Conservation (phyloP, 2,797 vertebrate genomes). For the Alcedo atthis region DNA sequence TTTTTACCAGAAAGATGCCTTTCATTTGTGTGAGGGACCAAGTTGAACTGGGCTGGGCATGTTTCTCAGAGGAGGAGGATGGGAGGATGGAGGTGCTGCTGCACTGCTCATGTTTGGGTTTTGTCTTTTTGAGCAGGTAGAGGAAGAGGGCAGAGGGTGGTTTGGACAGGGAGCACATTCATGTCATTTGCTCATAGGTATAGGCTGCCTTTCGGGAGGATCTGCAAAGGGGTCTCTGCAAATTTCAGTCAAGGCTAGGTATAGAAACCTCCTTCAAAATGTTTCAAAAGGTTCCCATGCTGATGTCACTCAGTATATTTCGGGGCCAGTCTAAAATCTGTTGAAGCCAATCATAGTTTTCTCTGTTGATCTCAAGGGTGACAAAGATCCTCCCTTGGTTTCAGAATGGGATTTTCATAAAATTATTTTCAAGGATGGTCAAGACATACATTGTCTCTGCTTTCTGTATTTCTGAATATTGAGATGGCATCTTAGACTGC, state of each 20-base stretch:
- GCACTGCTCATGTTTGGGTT: fast-evolving
- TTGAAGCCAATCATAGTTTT: neutral
- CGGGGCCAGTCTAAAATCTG: neutral
- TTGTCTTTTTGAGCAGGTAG: neutral
- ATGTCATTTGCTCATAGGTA: fast-evolving
- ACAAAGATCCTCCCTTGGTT: neutral
- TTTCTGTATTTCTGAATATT: neutral
- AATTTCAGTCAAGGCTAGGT: neutral
- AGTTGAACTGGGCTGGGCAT: neutral
- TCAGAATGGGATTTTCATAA: neutral
- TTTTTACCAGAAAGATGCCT: neutral
- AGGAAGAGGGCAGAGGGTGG: neutral
- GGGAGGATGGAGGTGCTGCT: neutral
- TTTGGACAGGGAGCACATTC: neutral
- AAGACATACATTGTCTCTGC: neutral
- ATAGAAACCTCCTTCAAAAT: neutral
- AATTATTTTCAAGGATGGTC: neutral
- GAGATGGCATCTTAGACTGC: neutral
- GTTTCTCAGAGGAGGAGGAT: neutral
- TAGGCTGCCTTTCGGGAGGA: neutral
- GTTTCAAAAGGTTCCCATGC: neutral
- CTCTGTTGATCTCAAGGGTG: neutral
- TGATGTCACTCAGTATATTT: neutral
- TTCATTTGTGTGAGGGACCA: neutral
- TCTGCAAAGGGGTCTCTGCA: neutral